phyloP scores from a whole-genome alignment of 2,888 invertebrate species.

The Phortica magna region DNA sequence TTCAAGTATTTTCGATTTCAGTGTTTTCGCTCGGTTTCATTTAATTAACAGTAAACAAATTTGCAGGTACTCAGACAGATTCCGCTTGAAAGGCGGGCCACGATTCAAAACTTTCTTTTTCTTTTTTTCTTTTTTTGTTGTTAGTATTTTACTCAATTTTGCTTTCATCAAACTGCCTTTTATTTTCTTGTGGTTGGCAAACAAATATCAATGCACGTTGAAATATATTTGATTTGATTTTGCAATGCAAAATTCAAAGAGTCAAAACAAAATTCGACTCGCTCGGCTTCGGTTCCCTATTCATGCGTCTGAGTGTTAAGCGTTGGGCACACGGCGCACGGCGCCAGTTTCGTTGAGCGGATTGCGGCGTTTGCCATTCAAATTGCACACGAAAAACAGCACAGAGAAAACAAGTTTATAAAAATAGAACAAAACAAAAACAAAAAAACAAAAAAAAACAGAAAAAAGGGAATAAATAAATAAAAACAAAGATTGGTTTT shows the following conservation, averaged over 20 bases:
- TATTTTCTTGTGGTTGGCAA: constrained; percentile 34
- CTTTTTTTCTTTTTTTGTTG: neutral
- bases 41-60: constrained; percentile 55
- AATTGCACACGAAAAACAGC: constrained; percentile 54
- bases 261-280: constrained; percentile 21
- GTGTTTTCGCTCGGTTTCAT: constrained; percentile 48
- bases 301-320: constrained; percentile 14
- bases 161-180: neutral
- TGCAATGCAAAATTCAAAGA: constrained; percentile 1
- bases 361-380: constrained; percentile 36
- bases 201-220: constrained; percentile 47
- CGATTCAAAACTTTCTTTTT: neutral
- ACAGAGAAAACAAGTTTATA: constrained; percentile 9
- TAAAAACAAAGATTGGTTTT: constrained; percentile 36
- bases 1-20: constrained; percentile 58
- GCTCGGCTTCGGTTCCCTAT: constrained; percentile 5
- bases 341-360: neutral
- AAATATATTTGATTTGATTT: neutral
- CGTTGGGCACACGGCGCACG: too few relatives aligned
- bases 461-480: neutral
- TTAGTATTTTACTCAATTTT: neutral
- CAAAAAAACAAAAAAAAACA: constrained; percentile 25
- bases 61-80: constrained; percentile 8
- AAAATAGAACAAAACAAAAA: constrained; percentile 32
- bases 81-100: constrained; percentile 17